Percentiles rank a stretch among this genome's conserved stretches.
phyloP scores from a whole-genome alignment of 2,113 vertebrate species.

The Scortum barcoo region DNA sequence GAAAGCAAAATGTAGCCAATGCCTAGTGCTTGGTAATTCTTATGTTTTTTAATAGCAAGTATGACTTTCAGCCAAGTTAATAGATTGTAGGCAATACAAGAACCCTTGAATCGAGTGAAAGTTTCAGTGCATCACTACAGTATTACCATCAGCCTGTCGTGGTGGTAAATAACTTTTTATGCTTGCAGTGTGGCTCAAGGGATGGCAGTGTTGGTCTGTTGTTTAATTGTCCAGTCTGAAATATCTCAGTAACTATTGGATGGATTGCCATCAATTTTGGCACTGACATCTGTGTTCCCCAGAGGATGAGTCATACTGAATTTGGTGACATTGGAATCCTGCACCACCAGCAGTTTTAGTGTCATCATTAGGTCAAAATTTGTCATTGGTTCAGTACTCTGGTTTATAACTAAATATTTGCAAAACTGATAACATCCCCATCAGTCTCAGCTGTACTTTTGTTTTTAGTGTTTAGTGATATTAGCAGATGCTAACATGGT shows the following conservation, averaged over 20 bases:
- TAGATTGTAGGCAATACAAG: neutral
- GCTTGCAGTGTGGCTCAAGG: neutral
- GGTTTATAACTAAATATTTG: no score
- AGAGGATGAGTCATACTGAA: no score
- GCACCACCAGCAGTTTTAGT: no score
- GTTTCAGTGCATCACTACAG: no score
- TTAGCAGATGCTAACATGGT: neutral
- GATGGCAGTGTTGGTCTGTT: neutral
- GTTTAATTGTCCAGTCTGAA: neutral
- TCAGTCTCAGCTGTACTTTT: neutral
- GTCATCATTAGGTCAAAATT: neutral
- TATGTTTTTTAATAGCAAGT: neutral
- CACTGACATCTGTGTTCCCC: no score
- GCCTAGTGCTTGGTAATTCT: neutral
- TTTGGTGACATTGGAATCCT: no score
- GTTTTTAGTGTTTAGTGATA: neutral
- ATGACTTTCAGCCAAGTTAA: neutral
- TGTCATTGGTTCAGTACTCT: neutral
- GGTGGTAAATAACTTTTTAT: no score
- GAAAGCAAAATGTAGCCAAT: neutral
- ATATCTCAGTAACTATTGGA: no score
- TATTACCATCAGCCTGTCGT: neutral
- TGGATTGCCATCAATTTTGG: no score
- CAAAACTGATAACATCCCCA: no score
- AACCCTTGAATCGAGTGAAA: neutral